Base-by-base conservation (phyloP, 2,888 invertebrate species). In the Cyaniris semiargus region DNA sequence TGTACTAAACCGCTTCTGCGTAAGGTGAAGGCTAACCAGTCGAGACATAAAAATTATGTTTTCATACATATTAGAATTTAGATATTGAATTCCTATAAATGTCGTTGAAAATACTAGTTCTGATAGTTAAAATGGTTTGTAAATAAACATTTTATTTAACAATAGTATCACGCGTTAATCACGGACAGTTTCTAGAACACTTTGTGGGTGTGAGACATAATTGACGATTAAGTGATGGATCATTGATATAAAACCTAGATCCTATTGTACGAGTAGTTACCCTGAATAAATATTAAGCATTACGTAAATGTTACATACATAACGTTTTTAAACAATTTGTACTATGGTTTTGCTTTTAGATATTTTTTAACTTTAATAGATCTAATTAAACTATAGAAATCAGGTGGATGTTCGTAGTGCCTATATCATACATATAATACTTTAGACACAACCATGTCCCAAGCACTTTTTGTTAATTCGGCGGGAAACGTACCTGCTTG, bases 1-100 rank as follows among this genome's bases (percentile, higher is more conserved):
- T 74, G 27, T 15, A 27, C 53, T 74, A 48, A 27, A 23, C 18
- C 27, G 48, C 44, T 74, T 74, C 74, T 21, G 48, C 74, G 74
- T 48, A 53, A 74, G 74, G 44, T 74, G 74, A 74, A 74, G 53
- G 74, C 74, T 48, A 53, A 74, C 74, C 53, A 74, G 74, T 74
- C 48, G 48, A 53, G 18, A 27, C 27, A 53, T 74, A 74, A 74
- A 71, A 74, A 66, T 66, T 21, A 66, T 66, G 27, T 27, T 60
- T 66, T 31, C 66, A 66, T 31, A 66, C 7, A 27, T 74, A 27
- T 74, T 72, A n/a, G n/a, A n/a, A n/a, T n/a, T n/a, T n/a, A n/a
- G 34, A 74, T 53, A 53, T 74, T 27, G 53, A 21, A 53, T 48
- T 18, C 48, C 23, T 74, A 27, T 74, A 74, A 74, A 74, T 74